Evolutionary conservation across 2,797 vertebrate genomes (phyloP).

Genomic region (Sebastes cheni): DNA sequence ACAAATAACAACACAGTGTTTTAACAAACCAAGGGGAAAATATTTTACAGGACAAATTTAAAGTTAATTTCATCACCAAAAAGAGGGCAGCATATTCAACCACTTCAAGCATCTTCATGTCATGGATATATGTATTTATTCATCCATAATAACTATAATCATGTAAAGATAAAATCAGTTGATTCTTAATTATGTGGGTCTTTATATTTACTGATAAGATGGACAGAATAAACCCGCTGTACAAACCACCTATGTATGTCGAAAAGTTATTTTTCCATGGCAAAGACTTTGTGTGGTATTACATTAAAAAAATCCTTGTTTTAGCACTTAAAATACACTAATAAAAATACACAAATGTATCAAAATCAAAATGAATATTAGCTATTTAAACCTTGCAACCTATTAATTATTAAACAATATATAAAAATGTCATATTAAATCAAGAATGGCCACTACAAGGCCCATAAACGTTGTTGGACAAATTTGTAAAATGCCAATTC

Average conservation of each 20-base stretch:
- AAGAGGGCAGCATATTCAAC: neutral
- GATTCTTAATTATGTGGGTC: neutral
- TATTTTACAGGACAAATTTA: neutral
- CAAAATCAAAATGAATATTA: neutral
- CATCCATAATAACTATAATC: neutral
- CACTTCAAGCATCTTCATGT: neutral
- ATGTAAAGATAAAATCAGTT: neutral
- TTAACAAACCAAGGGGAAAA: neutral
- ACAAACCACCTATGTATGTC: neutral
- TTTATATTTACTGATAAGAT: neutral
- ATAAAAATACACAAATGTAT: neutral
- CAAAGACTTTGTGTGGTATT: neutral
- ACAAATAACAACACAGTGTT: neutral
- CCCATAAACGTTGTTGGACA: neutral
- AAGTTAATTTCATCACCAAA: neutral
- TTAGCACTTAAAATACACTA: neutral
- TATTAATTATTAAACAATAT: neutral
- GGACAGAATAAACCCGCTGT: neutral
- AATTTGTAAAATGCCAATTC: neutral
- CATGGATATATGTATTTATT: neutral
- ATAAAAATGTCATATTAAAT: no score
- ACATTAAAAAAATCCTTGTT: neutral
- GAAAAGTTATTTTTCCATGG: neutral
- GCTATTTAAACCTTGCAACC: neutral
- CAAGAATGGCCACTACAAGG: neutral